Evolutionary conservation across 2,888 invertebrate genomes (phyloP).

Genomic region (Clanis bilineata): DNA sequence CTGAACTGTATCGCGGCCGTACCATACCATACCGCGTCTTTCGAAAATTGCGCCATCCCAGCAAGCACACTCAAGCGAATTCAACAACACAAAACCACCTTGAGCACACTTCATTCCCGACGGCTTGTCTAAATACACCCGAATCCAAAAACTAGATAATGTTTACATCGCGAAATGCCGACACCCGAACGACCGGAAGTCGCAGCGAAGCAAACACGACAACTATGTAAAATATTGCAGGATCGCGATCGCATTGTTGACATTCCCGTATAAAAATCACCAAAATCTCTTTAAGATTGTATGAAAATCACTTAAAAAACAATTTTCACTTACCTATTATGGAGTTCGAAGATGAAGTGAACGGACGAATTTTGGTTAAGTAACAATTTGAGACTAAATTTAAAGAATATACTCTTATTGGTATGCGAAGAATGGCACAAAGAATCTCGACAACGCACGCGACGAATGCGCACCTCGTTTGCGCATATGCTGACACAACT

Average conservation of each 20-base stretch:
- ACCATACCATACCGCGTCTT: conserved; percentile 82
- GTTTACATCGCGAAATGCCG: conserved; percentile 82
- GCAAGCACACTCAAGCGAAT: conserved; percentile 80
- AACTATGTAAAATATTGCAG: conserved; percentile 90
- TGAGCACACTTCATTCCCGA: conserved; percentile 79
- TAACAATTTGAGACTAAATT: conserved; percentile 86
- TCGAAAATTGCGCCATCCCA: conserved; percentile 84
- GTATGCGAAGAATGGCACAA: conserved; percentile 99
- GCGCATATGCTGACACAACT: conserved; percentile 90
- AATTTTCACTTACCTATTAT: conserved; percentile 88
- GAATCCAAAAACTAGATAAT: conserved; percentile 78
- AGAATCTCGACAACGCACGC: conserved; percentile 97
- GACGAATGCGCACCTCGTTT: conserved; percentile 90
- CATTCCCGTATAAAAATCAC: conserved; percentile 86
- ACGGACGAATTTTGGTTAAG: conserved; percentile 85
- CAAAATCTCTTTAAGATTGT: conserved; percentile 83
- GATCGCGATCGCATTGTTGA: conserved; percentile 89
- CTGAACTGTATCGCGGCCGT: conserved; percentile 83
- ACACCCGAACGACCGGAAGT: conserved; percentile 82
- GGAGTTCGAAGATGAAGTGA: conserved; percentile 84
- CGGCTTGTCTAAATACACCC: conserved; percentile 68
- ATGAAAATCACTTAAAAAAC: conserved; percentile 82
- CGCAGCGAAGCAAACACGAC: conserved; percentile 86
- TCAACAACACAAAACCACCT: conserved; percentile 81
- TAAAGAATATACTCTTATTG: conserved; percentile 89